phyloP scores from a whole-genome alignment of 2,888 invertebrate species.

The Orchesella flavescens region DNA sequence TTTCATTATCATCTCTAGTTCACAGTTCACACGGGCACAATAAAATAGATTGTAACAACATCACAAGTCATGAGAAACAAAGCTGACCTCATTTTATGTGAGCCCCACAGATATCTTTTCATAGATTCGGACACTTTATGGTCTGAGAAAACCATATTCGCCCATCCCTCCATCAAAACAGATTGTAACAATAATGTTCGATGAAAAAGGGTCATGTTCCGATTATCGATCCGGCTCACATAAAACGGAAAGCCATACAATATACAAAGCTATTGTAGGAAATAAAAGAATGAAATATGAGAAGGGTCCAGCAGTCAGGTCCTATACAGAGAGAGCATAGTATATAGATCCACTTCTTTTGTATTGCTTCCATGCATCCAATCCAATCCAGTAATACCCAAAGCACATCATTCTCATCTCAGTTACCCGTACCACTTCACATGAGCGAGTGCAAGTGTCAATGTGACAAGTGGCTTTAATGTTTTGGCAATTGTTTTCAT shows the following conservation, averaged over 20 bases:
- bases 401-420: no score
- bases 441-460: slow-evolving; percentile 47
- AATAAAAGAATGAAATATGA: slow-evolving; percentile 50
- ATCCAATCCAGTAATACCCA: no score
- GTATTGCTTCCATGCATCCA: not conserved
- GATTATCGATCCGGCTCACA: slow-evolving; percentile 7
- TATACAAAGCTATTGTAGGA: not conserved
- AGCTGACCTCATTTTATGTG: no score
- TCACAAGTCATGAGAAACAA: no score
- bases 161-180: slow-evolving; percentile 2
- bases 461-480: slow-evolving; percentile 53
- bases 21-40: no score
- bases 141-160: not conserved
- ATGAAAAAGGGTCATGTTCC: slow-evolving; percentile 17
- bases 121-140: slow-evolving; percentile 10
- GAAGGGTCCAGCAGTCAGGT: slow-evolving; percentile 44
- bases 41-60: no score
- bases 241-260: not conserved
- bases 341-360: not conserved
- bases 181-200: slow-evolving; percentile 1
- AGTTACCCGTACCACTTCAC: slow-evolving; percentile 29
- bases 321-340: not conserved
- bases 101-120: not conserved
- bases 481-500: slow-evolving; percentile 35
- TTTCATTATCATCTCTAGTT: no score